Percentiles rank a stretch among this genome's conserved stretches.
These are phyloP conservation scores for Linyphia triangularis DNA, from an alignment of 2,888 invertebrate genomes.

Conservation along the genomic window DNA sequence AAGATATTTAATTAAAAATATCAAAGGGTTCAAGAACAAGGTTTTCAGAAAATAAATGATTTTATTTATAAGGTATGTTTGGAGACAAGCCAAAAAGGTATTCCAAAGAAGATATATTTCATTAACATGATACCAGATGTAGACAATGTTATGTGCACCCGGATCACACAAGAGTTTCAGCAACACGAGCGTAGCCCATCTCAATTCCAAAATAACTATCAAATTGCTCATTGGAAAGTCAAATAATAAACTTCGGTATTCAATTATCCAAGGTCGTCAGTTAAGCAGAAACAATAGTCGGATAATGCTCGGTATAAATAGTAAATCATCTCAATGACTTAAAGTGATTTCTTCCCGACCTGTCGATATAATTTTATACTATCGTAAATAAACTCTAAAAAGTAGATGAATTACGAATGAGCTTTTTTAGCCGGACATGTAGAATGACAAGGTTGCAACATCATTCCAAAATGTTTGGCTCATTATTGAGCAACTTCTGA, in stretches of 20 bases:
- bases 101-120: too few relatives aligned
- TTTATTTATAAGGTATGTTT: too few relatives aligned
- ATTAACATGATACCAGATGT: too few relatives aligned
- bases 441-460: neutral
- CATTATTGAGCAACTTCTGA: neutral
- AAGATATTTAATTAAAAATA: too few relatives aligned
- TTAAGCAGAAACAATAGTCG: constrained; percentile 33
- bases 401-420: too few relatives aligned
- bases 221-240: constrained; percentile 23
- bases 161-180: neutral
- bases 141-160: constrained; percentile 15
- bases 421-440: too few relatives aligned
- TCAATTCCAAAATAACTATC: constrained; percentile 31
- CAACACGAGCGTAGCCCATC: neutral
- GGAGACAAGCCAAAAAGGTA: too few relatives aligned
- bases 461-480: neutral
- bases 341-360: neutral
- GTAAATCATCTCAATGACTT: constrained; percentile 20
- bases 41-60: too few relatives aligned
- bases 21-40: too few relatives aligned
- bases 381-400: constrained; percentile 14
- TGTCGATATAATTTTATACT: constrained; percentile 31
- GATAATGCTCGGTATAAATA: neutral
- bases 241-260: constrained; percentile 32
- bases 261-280: constrained; percentile 21